Base-by-base conservation (phyloP, 2,888 invertebrate species). In the Barypeithes pellucidus region DNA sequence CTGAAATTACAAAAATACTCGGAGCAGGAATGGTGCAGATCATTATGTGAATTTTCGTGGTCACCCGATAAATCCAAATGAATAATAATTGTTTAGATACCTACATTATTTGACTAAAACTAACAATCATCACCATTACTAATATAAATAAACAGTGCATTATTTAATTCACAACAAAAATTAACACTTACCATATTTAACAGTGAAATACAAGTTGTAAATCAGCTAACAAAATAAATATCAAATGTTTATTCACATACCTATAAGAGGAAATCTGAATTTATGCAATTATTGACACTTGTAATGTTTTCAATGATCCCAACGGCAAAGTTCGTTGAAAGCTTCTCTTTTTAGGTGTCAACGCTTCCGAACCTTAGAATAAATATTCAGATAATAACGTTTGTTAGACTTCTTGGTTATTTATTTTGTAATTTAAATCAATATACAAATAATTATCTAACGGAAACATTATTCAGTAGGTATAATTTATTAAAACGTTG, bases 301-400 rank as follows among this genome's bases (percentile, higher is more conserved):
- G 71, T 79, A 79, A 80, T 79, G 79, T 79, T 79, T 79, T 78
- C 80, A 75, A 69, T 72, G 73, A 69, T 70, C 71, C 73, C 76
- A 66, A 59, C 63, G 66, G 22, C 14, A 9, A 60, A 41, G 41
- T 41, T 20, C 33, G 33, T 18, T 57, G 54, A 57, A 57, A 57
- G 54, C 33, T 33, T 33, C 33, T 57, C 33, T 57, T 33, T 33
- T 57, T 33, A 18, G 54, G 11, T 57, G 54, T 57, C 18, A 18
- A 33, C 33, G 8, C 16, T 8, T 16, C n/a, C 16, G 4, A 57
- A 57, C 11, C 14, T 16, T 57, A 16, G 18, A 57, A 16, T 33
- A 57, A 57, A 57, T 33, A 57, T 9, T 33, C 9, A 33, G 18
- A 57, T 33, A 33, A 33, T 57, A 57, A 18, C 3, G 11, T 29